Conservation (phyloP, 2,888 invertebrate genomes). For the Girardia tigrina region DNA sequence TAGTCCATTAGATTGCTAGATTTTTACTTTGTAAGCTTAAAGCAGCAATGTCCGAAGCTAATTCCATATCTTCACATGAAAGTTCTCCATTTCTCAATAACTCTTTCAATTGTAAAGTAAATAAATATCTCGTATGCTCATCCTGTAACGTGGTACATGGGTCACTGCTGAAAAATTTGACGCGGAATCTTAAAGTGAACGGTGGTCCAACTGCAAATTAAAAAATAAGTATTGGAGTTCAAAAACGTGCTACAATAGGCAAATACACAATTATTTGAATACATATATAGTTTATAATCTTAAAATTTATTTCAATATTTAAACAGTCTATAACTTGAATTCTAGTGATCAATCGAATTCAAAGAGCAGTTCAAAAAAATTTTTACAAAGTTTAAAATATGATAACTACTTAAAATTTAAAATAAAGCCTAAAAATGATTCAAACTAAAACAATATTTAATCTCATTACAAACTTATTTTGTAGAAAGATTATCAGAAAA, state of each 20-base stretch:
- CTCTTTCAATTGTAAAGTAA: slow-evolving; percentile 87
- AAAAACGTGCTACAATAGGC: too few relatives aligned
- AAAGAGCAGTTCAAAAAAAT: too few relatives aligned
- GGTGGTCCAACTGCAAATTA: slow-evolving; percentile 31
- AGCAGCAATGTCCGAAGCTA: slow-evolving; percentile 75
- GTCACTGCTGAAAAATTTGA: slow-evolving; percentile 96
- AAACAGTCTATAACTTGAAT: too few relatives aligned
- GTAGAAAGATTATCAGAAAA: too few relatives aligned
- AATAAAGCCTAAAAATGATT: too few relatives aligned
- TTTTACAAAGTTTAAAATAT: too few relatives aligned
- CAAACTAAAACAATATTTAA: too few relatives aligned
- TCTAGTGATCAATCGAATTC: too few relatives aligned
- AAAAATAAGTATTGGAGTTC: too few relatives aligned
- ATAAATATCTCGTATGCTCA: slow-evolving; percentile 87
- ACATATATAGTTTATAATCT: neutral
- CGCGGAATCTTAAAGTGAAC: slow-evolving; percentile 63
- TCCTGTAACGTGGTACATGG: slow-evolving; percentile 80
- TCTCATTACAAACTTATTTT: too few relatives aligned
- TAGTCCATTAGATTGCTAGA: neutral
- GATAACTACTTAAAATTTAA: too few relatives aligned
- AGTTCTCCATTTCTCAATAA: slow-evolving; percentile 80
- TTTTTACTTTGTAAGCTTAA: slow-evolving; percentile 78
- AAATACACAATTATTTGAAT: neutral
- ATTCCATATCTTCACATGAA: slow-evolving; percentile 66
- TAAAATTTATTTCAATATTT: too few relatives aligned